Evolutionary conservation across 2,797 vertebrate genomes (phyloP), one percentile per base, ranked within the genome.

Genomic region (Serranus cabrilla): DNA sequence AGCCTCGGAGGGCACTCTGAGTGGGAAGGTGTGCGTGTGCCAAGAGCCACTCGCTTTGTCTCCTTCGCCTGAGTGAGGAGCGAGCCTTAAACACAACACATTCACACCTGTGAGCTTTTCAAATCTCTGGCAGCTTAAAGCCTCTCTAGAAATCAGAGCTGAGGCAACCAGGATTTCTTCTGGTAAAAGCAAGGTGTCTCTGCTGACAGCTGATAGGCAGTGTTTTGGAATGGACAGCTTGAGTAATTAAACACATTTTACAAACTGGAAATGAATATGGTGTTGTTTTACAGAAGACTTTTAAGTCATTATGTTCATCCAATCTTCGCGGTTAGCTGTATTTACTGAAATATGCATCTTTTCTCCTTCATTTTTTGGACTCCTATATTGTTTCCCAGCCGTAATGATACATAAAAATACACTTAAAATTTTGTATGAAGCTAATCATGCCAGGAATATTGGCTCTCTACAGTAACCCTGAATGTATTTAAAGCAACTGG

Each of bases 101-200:
- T 80, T 87, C 73, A 73, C 87, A 90, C 83, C 84, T 88, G 79
- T 79, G 86, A 83, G 87, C 81, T 73, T 80, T 89, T 83, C 66
- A 83, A 79, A 87, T 85, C 75, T 78, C 74, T 62, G 68, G 76
- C 78, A 81, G 84, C 75, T 78, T 66, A 77, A 60, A 40, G 57
- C 67, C 74, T 78, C 67, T 78, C 27, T 16, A 68, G 55, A 82
- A 89, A 85, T 70, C 78, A 40, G 61, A 71, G 71, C 21, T 2
- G 27, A 78, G 75, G 79, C 58, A 63, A 70, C 21, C 27, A 43
- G 55, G 63, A 69, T 74, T 73, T 68, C 25, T 60, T 66, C 20
- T 13, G 59, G 37, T 80, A 39, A 86, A 80, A 65, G 76, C 51
- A 5, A 51, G 50, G 63, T 16, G 18, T 75, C 74, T 75, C 78